These are phyloP conservation scores for Porites cylindrica DNA, from an alignment of 92 coral and sea anemone species.

Conservation along the genomic window DNA sequence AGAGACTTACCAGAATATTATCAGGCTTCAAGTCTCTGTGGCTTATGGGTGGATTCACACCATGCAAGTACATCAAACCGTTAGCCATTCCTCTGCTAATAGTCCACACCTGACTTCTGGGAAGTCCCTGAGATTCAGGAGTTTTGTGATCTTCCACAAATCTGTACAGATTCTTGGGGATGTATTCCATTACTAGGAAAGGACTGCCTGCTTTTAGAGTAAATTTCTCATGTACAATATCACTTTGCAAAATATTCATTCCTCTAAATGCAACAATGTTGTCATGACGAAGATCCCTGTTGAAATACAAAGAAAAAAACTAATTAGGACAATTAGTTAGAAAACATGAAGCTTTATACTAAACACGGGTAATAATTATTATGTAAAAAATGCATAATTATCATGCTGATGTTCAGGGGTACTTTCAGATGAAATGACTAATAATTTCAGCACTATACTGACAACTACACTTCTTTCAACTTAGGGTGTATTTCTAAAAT, in stretches of 20 bases:
- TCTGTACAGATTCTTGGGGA: constrained; percentile 86
- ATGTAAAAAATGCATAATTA: no score
- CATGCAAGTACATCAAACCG: constrained; percentile 93
- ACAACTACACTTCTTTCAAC: no score
- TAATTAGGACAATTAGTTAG: not conserved
- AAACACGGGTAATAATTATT: not conserved
- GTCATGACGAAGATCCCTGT: constrained; percentile 94
- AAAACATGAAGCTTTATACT: not conserved
- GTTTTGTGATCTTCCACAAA: constrained; percentile 89
- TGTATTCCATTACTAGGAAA: constrained; percentile 95
- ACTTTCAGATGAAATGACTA: no score
- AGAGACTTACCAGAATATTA: constrained; percentile 81
- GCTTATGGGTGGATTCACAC: constrained; percentile 82
- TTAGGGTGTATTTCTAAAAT: no score
- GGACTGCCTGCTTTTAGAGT: constrained; percentile 70
- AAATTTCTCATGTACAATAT: constrained; percentile 43
- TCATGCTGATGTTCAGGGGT: no score
- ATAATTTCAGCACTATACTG: no score
- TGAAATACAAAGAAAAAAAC: not conserved
- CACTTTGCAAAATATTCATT: constrained; percentile 76
- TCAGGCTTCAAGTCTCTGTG: constrained; percentile 98
- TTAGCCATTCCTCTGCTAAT: constrained; percentile 87
- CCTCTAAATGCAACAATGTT: constrained; percentile 99
- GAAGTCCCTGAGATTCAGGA: constrained; percentile 90
- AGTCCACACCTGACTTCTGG: constrained; percentile 93